A percentile compares a stretch with the other conserved stretches of the same genome.
phyloP scores from a whole-genome alignment of 2,888 invertebrate genomes.

The Microdon myrmicae region DNA sequence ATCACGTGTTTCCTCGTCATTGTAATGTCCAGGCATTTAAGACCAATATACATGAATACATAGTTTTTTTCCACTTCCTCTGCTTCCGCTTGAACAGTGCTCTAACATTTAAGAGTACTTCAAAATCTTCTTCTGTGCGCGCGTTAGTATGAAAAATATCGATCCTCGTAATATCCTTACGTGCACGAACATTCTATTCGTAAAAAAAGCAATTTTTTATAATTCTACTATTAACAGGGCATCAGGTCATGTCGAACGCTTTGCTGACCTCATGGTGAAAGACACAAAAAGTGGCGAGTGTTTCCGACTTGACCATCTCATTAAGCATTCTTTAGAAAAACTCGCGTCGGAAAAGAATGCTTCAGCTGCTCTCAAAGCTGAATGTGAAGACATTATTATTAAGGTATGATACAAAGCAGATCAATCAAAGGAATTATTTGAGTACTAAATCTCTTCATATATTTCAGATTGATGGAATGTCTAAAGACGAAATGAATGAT shows the following conservation, averaged over 20 bases:
- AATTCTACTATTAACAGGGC: constrained; percentile 71
- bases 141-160: not conserved
- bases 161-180: not conserved
- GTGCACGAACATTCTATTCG: not conserved
- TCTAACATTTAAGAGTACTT: constrained; percentile 2
- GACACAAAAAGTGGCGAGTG: constrained; percentile 96
- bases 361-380: constrained; percentile 70
- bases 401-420: constrained; percentile 53
- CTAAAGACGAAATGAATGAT: constrained; percentile 85
- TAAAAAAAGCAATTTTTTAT: not conserved
- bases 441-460: not conserved
- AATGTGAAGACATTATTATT: constrained; percentile 63
- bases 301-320: constrained; percentile 96
- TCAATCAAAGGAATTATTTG: not conserved
- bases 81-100: too few relatives aligned
- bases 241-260: constrained; percentile 98
- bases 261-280: constrained; percentile 99
- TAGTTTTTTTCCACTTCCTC: not conserved
- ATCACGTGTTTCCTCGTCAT: too few relatives aligned
- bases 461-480: constrained; percentile 85
- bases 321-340: constrained; percentile 93
- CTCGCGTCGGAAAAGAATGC: constrained; percentile 85
- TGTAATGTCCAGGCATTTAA: too few relatives aligned
- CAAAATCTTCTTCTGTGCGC: not conserved
- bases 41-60: not conserved